phyloP scores from a whole-genome alignment of 1,140 invertebrate species.

The Hycleus cichorii region DNA sequence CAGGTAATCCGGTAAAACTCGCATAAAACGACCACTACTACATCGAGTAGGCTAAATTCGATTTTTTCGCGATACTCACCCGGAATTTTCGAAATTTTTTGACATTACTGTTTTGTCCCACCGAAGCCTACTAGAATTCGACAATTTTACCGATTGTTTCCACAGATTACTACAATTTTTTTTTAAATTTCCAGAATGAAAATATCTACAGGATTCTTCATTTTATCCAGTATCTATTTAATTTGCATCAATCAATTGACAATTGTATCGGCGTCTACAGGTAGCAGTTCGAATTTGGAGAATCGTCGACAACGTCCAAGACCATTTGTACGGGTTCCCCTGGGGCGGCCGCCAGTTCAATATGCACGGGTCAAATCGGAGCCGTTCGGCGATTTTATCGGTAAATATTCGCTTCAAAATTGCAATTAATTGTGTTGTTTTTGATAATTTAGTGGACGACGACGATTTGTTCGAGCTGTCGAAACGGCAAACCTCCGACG shows the following conservation, averaged over 20 bases:
- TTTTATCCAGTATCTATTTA: constrained; percentile 1
- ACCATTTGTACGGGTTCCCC: constrained; percentile 1
- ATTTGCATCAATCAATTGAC: constrained; percentile 6
- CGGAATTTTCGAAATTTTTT: no score
- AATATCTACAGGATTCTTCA: constrained; percentile 4
- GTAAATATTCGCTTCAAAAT: not conserved
- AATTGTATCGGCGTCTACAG: constrained; percentile 4
- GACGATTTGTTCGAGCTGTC: constrained; percentile 50
- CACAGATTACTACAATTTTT: not conserved
- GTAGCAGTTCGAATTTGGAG: not conserved
- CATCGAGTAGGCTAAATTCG: no score
- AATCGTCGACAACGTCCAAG: not conserved
- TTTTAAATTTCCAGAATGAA: not conserved
- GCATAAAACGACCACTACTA: no score
- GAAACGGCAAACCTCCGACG: constrained; percentile 49
- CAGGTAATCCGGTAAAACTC: no score
- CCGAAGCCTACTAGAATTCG: not conserved
- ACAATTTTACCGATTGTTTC: no score
- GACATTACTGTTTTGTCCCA: not conserved
- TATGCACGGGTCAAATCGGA: constrained; percentile 15
- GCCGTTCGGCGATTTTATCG: constrained; percentile 15
- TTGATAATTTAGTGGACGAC: constrained; percentile 39
- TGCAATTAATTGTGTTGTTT: not conserved
- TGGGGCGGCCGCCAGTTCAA: not conserved
- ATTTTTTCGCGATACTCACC: no score